These are phyloP conservation scores for Sebastes jordani DNA, from an alignment of 2,797 vertebrate genomes.

Conservation along the genomic window DNA sequence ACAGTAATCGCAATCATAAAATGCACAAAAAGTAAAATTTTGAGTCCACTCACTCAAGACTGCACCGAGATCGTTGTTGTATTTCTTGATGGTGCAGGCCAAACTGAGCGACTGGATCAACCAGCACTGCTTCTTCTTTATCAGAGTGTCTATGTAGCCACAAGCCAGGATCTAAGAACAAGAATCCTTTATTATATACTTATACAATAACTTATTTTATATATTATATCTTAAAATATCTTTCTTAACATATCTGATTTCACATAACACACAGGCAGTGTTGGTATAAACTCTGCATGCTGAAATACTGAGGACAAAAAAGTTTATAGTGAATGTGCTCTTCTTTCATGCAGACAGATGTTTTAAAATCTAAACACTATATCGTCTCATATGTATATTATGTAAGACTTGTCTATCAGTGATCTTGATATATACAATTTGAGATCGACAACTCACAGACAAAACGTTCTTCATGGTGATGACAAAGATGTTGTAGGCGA, in stretches of 20 bases:
- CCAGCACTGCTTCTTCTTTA: constrained; percentile 88
- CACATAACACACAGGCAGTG: not conserved
- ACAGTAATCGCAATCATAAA: not conserved
- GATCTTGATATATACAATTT: not conserved
- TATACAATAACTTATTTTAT: not conserved
- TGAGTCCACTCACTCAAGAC: constrained; percentile 77
- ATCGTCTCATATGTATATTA: not conserved
- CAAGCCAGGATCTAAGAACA: constrained; percentile 93
- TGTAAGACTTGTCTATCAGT: not conserved
- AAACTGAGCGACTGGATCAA: constrained; percentile 94
- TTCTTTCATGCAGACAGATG: not conserved
- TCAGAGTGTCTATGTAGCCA: constrained; percentile 89
- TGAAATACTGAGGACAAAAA: not conserved
- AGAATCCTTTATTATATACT: not conserved
- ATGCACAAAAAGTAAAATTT: not conserved
- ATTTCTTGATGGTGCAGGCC: constrained; percentile 96
- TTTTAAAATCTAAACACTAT: not conserved
- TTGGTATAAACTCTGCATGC: not conserved
- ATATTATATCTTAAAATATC: not conserved
- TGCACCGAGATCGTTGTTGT: constrained; percentile 49
- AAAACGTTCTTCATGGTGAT: constrained; percentile 99
- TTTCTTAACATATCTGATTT: not conserved
- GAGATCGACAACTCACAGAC: constrained; percentile 84
- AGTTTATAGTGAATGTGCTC: not conserved
- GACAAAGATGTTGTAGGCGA: constrained; percentile 97